Conservation (phyloP, 2,113 vertebrate genomes). For the Antechinus stuartii region DNA sequence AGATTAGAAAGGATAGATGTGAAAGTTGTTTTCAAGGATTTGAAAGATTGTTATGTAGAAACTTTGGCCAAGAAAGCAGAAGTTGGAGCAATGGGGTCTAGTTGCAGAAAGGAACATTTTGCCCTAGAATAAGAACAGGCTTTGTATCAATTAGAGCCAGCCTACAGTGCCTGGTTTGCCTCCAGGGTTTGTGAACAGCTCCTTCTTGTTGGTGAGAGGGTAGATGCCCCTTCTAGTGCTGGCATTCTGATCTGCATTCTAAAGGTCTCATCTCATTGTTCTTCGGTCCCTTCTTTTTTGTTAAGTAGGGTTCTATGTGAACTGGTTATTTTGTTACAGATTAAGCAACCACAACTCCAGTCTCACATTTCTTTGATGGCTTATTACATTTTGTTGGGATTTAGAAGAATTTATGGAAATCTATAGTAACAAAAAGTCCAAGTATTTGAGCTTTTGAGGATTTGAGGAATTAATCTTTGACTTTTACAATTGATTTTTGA, state of each 20-base stretch:
- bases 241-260: not conserved
- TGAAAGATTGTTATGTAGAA: not conserved
- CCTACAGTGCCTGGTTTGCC: not conserved
- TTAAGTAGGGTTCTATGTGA: not conserved
- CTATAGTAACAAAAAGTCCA: constrained; percentile 69
- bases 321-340: constrained; percentile 47
- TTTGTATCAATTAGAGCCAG: not conserved
- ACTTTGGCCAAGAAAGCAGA: not conserved
- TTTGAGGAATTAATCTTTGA: constrained; percentile 75
- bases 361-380: constrained; percentile 14
- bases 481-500: constrained; percentile 70
- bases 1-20: not conserved
- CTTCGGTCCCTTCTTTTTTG: not conserved
- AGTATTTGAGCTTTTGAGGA: constrained; percentile 61
- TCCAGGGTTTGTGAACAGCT: not conserved
- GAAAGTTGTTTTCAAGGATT: not conserved
- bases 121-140: not conserved
- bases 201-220: not conserved
- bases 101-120: not conserved
- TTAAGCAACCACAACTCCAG: constrained; percentile 56
- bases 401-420: constrained; percentile 57
- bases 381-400: constrained; percentile 64
- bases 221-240: constrained; percentile 5
- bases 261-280: not conserved
- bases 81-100: not conserved